Evolutionary conservation across 2,113 vertebrate genomes (phyloP).

Genomic region (Tapirus terrestris): DNA sequence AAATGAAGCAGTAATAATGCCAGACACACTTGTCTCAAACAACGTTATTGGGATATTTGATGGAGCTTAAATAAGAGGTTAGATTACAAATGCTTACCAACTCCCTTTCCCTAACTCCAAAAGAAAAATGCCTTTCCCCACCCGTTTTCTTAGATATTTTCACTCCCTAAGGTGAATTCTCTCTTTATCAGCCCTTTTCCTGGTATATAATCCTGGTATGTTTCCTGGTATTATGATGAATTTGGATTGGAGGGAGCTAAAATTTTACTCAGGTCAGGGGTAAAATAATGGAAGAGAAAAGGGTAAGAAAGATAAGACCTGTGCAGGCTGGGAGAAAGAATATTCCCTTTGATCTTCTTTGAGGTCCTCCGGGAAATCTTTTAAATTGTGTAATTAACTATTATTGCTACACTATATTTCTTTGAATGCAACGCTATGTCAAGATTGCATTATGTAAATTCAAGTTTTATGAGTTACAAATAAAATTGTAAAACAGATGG

Average conservation of each 20-base stretch:
- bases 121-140: neutral
- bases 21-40: neutral
- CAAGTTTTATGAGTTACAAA: slow-evolving; percentile 33
- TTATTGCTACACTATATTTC: neutral
- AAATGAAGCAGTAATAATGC: slow-evolving; percentile 15
- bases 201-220: neutral
- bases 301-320: neutral
- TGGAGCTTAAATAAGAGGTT: slow-evolving; percentile 22
- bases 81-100: neutral
- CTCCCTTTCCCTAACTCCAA: neutral
- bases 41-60: neutral
- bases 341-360: neutral
- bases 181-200: rapidly evolving
- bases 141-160: neutral
- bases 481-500: slow-evolving; percentile 31
- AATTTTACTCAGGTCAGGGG: neutral
- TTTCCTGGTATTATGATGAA: neutral
- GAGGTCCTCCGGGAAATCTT: neutral
- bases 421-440: neutral
- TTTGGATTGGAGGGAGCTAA: neutral
- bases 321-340: neutral
- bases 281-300: neutral
- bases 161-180: neutral
- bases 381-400: neutral
- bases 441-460: slow-evolving; percentile 40